phyloP scores from a whole-genome alignment of 2,113 vertebrate genomes.

The Clarias batrachus region DNA sequence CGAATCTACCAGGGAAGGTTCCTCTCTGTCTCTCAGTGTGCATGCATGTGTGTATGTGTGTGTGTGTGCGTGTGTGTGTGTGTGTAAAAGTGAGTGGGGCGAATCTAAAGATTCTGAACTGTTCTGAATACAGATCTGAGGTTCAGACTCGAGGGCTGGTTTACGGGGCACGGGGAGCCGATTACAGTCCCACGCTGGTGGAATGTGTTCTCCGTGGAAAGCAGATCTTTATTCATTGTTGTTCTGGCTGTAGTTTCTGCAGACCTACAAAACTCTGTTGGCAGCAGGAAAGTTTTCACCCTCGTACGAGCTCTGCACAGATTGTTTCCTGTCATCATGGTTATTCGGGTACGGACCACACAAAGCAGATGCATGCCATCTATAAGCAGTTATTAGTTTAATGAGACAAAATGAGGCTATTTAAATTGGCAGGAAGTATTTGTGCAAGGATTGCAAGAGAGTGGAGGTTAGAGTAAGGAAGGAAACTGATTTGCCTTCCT shows the following conservation, averaged over 20 bases:
- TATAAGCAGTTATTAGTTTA: conserved; percentile 11
- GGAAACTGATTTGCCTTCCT: not conserved
- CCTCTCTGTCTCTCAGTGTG: conserved; percentile 8
- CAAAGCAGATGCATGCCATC: not conserved
- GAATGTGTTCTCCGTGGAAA: conserved; percentile 26
- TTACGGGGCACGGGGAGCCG: conserved; percentile 27
- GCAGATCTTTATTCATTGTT: not conserved
- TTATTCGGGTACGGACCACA: not conserved
- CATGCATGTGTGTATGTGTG: conserved; percentile 11
- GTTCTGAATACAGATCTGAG: conserved; percentile 5
- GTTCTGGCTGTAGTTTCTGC: not conserved
- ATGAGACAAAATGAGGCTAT: not conserved
- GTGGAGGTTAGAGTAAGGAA: not conserved
- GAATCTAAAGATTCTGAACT: not conserved
- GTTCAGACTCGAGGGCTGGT: not conserved
- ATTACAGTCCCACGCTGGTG: conserved; percentile 34
- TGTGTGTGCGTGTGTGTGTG: not conserved
- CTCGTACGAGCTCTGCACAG: not conserved
- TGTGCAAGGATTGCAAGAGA: not conserved
- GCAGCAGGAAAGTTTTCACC: not conserved
- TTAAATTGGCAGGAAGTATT: not conserved
- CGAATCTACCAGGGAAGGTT: conserved; percentile 47
- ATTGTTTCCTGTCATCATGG: not conserved
- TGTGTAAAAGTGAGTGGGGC: not conserved
- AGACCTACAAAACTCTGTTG: not conserved